Conservation (phyloP, 2,888 invertebrate species). For the Cheilosia soror region DNA sequence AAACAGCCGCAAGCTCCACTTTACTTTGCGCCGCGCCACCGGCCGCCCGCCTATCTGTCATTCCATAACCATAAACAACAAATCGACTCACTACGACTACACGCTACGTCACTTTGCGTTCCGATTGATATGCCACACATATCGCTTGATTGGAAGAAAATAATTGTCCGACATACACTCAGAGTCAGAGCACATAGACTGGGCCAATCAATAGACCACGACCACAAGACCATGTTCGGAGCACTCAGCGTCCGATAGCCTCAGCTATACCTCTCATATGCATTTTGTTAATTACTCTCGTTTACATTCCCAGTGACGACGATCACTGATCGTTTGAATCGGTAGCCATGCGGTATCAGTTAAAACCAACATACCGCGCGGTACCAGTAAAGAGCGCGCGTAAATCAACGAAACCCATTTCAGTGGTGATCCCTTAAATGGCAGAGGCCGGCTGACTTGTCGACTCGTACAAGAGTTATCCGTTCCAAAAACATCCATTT, state of each 20-base stretch:
- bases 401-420: conserved; percentile 43
- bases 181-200: conserved; percentile 3
- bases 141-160: conserved; percentile 67
- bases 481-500: conserved; percentile 51
- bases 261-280: conserved; percentile 19
- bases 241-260: conserved; percentile 52
- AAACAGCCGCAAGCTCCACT: conserved; percentile 31
- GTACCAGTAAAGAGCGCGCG: conserved; percentile 36
- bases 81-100: conserved; percentile 58
- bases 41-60: conserved; percentile 40
- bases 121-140: conserved; percentile 70
- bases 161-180: conserved; percentile 61
- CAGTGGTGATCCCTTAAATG: conserved; percentile 58
- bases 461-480: conserved; percentile 63
- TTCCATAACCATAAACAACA: conserved; percentile 66
- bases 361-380: conserved; percentile 5
- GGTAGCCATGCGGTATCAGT: conserved; percentile 16
- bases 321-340: conserved; percentile 18
- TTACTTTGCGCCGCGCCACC: conserved; percentile 8
- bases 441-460: conserved; percentile 28
- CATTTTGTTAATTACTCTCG: conserved; percentile 66
- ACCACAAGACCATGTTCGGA: conserved; percentile 57
- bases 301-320: conserved; percentile 42
- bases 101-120: conserved; percentile 62
- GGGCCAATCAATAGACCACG: conserved; percentile 57